A percentile compares a stretch with the other conserved stretches of the same genome.
phyloP scores from a whole-genome alignment of 2,113 vertebrate genomes.

The Eulemur macaco region DNA sequence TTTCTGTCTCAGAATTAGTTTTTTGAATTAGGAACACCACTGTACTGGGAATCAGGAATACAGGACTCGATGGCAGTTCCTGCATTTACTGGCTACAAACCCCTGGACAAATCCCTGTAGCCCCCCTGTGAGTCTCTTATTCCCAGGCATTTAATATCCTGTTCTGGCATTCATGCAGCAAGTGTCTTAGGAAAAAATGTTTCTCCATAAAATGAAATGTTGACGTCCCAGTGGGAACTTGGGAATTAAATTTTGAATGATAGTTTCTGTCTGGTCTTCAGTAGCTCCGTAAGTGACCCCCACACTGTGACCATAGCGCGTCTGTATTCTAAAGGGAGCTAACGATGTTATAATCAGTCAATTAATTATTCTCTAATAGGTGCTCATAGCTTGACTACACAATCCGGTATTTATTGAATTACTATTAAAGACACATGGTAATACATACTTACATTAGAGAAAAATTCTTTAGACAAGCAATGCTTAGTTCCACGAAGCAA shows the following conservation, averaged over 20 bases:
- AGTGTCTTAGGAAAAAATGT: neutral
- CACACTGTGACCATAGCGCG: neutral
- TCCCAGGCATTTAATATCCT: neutral
- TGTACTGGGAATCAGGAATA: neutral
- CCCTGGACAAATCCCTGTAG: neutral
- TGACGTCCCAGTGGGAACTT: neutral
- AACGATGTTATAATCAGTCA: neutral
- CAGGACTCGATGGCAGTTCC: neutral
- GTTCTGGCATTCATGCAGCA: neutral
- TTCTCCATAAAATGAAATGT: neutral
- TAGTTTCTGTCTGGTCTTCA: neutral
- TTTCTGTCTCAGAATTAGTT: neutral
- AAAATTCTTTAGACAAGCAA: neutral
- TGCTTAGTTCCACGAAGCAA: neutral
- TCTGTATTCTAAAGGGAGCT: neutral
- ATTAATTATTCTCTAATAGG: neutral
- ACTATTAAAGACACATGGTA: neutral
- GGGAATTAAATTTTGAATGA: neutral
- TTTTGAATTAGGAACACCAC: neutral
- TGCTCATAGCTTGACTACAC: neutral
- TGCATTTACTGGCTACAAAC: neutral
- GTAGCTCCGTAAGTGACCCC: neutral
- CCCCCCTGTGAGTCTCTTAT: neutral
- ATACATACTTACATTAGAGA: neutral
- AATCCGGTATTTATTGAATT: constrained; percentile 9